Evolutionary conservation across 2,113 vertebrate genomes (phyloP).

Genomic region (Dasyprocta punctata): DNA sequence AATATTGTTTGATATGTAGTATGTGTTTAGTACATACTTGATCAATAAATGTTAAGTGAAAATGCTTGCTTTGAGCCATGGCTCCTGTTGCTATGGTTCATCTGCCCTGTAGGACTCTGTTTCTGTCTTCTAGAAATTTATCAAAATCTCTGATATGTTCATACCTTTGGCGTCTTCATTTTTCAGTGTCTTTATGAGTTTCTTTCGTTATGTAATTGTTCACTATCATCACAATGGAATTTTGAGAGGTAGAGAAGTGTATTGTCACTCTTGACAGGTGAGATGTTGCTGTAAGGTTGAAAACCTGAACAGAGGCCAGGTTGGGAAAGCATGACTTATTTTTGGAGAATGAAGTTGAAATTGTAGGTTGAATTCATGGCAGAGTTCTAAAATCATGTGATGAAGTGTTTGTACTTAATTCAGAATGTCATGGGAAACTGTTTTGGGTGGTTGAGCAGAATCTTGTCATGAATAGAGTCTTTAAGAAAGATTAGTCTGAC

Average conservation of each 20-base stretch:
- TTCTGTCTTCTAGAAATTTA: slow-evolving; percentile 30
- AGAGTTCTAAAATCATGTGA: slow-evolving; percentile 47
- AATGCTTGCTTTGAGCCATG: slow-evolving; percentile 14
- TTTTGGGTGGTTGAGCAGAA: slow-evolving; percentile 31
- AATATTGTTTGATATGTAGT: slow-evolving; percentile 3
- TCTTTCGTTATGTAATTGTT: slow-evolving; percentile 37
- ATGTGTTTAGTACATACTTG: background rate
- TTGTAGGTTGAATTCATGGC: slow-evolving; percentile 2
- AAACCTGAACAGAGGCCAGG: background rate
- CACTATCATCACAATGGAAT: background rate
- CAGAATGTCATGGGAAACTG: slow-evolving; percentile 6
- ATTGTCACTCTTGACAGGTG: background rate
- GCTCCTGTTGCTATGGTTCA: background rate
- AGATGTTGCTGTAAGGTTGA: background rate
- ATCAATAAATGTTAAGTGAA: slow-evolving; percentile 22
- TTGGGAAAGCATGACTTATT: slow-evolving; percentile 20
- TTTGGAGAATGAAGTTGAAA: slow-evolving; percentile 56
- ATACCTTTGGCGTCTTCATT: slow-evolving; percentile 11
- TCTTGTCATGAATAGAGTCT: background rate
- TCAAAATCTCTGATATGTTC: background rate
- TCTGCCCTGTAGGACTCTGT: background rate
- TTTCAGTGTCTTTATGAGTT: slow-evolving; percentile 32
- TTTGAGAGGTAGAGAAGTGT: background rate
- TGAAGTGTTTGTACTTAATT: slow-evolving; percentile 25
- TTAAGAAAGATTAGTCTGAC: slow-evolving; percentile 45